A percentile compares a stretch with the other conserved stretches of the same genome.
Conservation (phyloP, 64 coral and sea anemone genomes). For the Actinia tenebrosa region DNA sequence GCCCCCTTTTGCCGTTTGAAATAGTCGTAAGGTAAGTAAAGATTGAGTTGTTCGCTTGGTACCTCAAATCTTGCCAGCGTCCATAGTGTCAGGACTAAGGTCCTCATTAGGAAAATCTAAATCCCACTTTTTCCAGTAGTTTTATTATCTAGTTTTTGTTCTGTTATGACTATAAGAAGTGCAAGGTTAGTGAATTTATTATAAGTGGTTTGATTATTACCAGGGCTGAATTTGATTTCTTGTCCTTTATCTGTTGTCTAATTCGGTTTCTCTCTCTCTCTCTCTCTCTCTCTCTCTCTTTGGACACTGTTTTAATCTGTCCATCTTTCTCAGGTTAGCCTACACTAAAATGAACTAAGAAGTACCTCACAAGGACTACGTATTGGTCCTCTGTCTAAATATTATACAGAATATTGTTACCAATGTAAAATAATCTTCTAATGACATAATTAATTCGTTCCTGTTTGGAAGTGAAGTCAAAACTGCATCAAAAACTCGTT, state of each 20-base stretch:
- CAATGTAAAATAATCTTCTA: background rate
- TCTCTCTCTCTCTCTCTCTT: background rate
- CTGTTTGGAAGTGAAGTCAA: background rate
- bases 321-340: background rate
- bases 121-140: background rate
- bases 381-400: background rate
- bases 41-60: background rate
- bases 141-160: background rate
- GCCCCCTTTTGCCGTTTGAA: slow-evolving; percentile 7
- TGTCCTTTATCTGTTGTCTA: slow-evolving; percentile 1
- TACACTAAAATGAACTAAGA: background rate
- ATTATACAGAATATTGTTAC: background rate
- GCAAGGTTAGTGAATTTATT: background rate
- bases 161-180: background rate
- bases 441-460: slow-evolving; percentile 1
- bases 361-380: background rate
- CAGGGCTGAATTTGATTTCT: background rate
- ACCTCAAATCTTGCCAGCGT: background rate
- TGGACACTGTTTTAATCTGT: background rate
- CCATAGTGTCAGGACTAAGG: slow-evolving; percentile 1
- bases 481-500: background rate
- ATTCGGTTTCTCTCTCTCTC: background rate
- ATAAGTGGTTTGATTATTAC: background rate
- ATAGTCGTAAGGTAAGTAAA: slow-evolving; percentile 24
- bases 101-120: background rate